Evolutionary conservation across 2,113 vertebrate genomes (phyloP), one percentile per base, ranked within the genome.

Genomic region (Thalassarche chlororhynchos): DNA sequence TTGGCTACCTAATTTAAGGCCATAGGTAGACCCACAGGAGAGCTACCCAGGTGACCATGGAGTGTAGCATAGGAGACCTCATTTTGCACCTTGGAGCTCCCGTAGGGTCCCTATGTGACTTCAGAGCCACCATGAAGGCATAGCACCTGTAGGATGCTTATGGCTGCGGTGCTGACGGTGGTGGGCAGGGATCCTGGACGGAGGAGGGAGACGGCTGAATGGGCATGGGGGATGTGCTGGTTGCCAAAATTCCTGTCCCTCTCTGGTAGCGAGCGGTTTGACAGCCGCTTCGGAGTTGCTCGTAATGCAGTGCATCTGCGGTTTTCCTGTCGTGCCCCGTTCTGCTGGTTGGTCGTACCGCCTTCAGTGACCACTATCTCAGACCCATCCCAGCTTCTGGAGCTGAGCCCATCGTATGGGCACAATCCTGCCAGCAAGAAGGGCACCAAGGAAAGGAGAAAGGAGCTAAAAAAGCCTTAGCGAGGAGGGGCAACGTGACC

Each of bases 291-390:
- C 28, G 0, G 0, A 49, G 24, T 9, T 46, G 5, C 28, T 80
- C 5, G 1, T 72, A 31, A 21, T 20, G 23, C 10, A n/a, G 24
- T 11, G 5, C n/a, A 14, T 55, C 82, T 77, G 32, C 4, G 4
- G 14, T 72, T 81, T 84, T 64, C 25, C 24, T 24, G 0, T 65
- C 1, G 0, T 52, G 14, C 7, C 44, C 15, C 1, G 0, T 88
- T 49, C 61, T 83, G 17, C 34, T 92, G 6, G 0, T 40, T 60
- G 23, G 51, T 38, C 36, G 3, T 61, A 5, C 8, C 1, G 6
- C 0, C 60, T 20, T 38, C 14, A 0, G 6, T 60, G 29, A 55
- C 40, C 8, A 2, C 51, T 65, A 0, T 65, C 26, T 62, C 32
- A 78, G 77, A 83, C 29, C 28, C 20, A 55, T 85, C 19, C 32